phyloP scores from a whole-genome alignment of 2,797 vertebrate genomes.

The Vipera latastei region DNA sequence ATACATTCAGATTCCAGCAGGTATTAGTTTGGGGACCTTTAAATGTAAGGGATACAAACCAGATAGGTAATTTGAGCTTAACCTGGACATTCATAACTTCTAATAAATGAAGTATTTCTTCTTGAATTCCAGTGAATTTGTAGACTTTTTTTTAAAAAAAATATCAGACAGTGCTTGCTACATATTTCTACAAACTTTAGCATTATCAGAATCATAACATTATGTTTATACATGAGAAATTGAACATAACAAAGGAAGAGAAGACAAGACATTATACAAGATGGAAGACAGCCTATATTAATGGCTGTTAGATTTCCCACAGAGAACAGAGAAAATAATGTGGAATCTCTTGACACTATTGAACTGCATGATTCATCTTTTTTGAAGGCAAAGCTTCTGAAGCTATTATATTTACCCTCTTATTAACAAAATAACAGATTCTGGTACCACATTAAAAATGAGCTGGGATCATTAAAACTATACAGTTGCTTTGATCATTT shows the following conservation, averaged over 20 bases:
- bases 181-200: neutral
- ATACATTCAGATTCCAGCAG: neutral
- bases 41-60: neutral
- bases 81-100: neutral
- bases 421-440: constrained; percentile 25
- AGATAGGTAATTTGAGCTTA: neutral
- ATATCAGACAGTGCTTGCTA: neutral
- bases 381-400: constrained; percentile 14
- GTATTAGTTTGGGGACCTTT: neutral
- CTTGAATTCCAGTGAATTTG: neutral
- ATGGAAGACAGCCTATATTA: constrained; percentile 28
- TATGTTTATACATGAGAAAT: neutral
- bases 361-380: constrained; percentile 49
- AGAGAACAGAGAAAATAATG: constrained; percentile 35
- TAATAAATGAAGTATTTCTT: neutral
- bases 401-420: constrained; percentile 14
- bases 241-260: neutral
- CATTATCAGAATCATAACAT: neutral
- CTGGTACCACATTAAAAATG: neutral
- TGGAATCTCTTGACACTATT: constrained; percentile 36
- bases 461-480: constrained; percentile 21
- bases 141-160: neutral
- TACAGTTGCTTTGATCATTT: constrained; percentile 29
- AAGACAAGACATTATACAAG: constrained; percentile 20
- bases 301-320: constrained; percentile 40